Evolutionary conservation across 2,113 vertebrate genomes (phyloP), one percentile per base, ranked within the genome.

Genomic region (Oncorhynchus tshawytscha): DNA sequence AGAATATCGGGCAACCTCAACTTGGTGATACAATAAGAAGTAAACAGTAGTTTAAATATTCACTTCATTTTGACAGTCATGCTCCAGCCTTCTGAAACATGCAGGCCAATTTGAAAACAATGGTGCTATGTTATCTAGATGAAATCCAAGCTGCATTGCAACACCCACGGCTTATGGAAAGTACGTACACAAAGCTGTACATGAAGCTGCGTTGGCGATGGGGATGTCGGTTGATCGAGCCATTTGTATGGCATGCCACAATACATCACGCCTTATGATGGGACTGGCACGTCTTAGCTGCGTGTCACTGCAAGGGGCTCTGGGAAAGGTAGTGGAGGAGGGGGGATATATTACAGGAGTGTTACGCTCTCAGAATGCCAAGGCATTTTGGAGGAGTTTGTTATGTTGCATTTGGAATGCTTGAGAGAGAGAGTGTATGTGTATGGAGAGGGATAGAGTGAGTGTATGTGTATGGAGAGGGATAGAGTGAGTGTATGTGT

Each of bases 91-190:
- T 77, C 72, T 54, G 77, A 80, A 79, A 78, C 39, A 39, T 39
- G 31, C 82, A 87, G 81, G 77, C 83, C 78, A 77, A 86, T 88
- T 86, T 90, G 88, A 72, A 82, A 79, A 84, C 82, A 77, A 80
- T 69, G 34, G 77, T 13, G 15, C 49, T 16, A 16, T 81, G 78
- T 70, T 82, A 82, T 84, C 77, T 89, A 89, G 89, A 90, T 57
- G 71, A 62, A 45, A 70, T 83, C 84, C 82, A 81, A 85, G 83
- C 87, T 86, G 86, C 88, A 89, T 71, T 86, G 84, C 80, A 85
- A 86, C 27, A 12, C 75, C 70, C 71, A 81, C 69, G 7, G 82
- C 81, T 89, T 83, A 74, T 89, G 82, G 89, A 90, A 90, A 89
- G 86, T 86, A 78, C 67, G 82, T 51, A 51, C 11, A 11, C 49